phyloP scores from a whole-genome alignment of 2,113 vertebrate species.

The Rafetus swinhoei region DNA sequence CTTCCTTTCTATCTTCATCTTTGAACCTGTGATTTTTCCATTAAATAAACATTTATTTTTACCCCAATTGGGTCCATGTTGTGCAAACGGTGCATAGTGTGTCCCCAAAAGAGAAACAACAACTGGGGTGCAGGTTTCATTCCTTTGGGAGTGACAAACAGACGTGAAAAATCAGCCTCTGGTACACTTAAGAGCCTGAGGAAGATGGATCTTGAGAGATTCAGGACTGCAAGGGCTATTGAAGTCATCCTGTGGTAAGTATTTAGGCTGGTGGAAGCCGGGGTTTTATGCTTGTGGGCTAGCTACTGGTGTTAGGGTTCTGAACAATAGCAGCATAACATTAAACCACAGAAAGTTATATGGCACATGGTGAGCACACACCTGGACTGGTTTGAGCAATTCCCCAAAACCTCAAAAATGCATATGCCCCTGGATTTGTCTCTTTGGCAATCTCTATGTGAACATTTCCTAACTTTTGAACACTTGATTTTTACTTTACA shows the following conservation, averaged over 20 bases:
- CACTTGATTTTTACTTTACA: neutral
- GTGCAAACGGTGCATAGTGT: neutral
- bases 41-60: neutral
- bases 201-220: neutral
- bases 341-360: neutral
- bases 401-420: neutral
- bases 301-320: neutral
- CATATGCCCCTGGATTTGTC: neutral
- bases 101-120: neutral
- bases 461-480: neutral
- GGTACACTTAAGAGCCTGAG: neutral
- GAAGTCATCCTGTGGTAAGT: neutral
- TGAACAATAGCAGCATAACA: neutral
- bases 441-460: accelerated
- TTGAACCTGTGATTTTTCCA: neutral
- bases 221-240: neutral
- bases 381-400: neutral
- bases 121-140: neutral
- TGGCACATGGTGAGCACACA: neutral
- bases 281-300: neutral
- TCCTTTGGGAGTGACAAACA: neutral
- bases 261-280: neutral
- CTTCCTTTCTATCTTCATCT: neutral
- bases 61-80: neutral
- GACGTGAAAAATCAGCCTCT: neutral